Base-by-base conservation (phyloP, 2,797 vertebrate genomes). In the Gobionotothen gibberifrons region DNA sequence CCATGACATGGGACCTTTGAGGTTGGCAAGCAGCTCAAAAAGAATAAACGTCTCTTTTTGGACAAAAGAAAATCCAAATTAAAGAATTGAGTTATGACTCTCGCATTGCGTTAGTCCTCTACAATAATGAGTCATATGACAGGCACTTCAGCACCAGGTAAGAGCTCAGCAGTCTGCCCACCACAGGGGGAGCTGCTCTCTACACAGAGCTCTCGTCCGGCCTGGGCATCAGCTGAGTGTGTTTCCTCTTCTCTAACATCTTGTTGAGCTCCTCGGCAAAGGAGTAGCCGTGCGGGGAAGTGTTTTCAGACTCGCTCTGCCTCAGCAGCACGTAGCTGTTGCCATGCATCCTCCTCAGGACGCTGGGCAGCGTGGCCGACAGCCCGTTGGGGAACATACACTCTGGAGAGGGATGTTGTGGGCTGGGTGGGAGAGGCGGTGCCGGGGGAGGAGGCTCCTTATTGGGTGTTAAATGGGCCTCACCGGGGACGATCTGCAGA, bases 201-300 rank as follows among this genome's bases (percentile, higher is more conserved):
- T 97, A 99, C 87, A 99, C 97, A 0, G 98, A 99, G 92, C 98
- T 99, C 93, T 99, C 98, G 0, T 99, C 97, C 15, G 98, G 95
- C 83, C 96, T 94, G 78, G 93, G 85, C 68, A 98, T 91, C 87
- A 97, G 96, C 0, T 89, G 92, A 74, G 96, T 97, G 93, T 96
- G 96, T 93, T 99, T 99, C 90, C 97, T 93, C 90, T 99, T 98
- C 93, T 99, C 98, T 77, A 99, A 93, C 66, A 99, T 98, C 91
- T 91, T 96, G 93, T 95, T 99, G 84, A 99, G 97, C 90, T 99
- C 98, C 84, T 99, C 97, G 0, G 97, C 92, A 3, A 99, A 99
- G 0, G 96, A 95, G 49, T 91, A 94, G 88, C 95, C 95, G 14
- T 91, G 67, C 1, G 90, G 82, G 0, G 91, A 85, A 0, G 90